These are phyloP conservation scores for Apomyelois bistriatella DNA, from an alignment of 2,888 invertebrate species.

Conservation along the genomic window DNA sequence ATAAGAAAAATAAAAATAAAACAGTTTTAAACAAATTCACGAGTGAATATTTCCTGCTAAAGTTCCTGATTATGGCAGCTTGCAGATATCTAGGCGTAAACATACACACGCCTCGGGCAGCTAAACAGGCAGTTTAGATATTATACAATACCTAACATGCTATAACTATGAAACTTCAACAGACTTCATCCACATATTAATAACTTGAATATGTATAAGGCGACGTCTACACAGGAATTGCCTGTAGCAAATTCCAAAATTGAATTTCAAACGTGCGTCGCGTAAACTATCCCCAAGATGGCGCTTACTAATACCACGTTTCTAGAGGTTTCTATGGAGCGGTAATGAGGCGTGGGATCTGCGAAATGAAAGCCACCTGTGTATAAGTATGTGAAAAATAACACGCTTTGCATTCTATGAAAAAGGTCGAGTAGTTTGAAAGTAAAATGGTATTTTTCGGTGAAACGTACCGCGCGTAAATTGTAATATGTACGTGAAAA, in stretches of 20 bases:
- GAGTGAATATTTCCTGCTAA: too few species aligned
- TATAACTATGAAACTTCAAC: neutral
- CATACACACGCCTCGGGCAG: too few species aligned
- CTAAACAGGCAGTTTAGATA: too few species aligned
- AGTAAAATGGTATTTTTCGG: neutral
- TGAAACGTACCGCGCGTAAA: slow-evolving; percentile 3
- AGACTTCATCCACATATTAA: slow-evolving; percentile 1
- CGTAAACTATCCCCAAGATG: slow-evolving; percentile 61
- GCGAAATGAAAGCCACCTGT: slow-evolving; percentile 27
- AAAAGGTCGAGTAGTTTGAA: neutral
- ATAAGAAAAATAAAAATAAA: too few species aligned
- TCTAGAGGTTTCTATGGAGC: slow-evolving; percentile 17
- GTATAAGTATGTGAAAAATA: neutral
- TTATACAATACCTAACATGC: neutral
- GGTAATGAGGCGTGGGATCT: slow-evolving; percentile 35
- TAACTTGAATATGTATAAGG: neutral
- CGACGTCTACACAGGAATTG: slow-evolving; percentile 9
- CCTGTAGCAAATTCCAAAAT: slow-evolving; percentile 35
- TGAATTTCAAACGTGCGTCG: slow-evolving; percentile 61
- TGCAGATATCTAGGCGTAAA: too few species aligned
- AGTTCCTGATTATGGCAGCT: too few species aligned
- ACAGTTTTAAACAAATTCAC: too few species aligned
- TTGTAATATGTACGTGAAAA: neutral
- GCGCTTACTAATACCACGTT: slow-evolving; percentile 25
- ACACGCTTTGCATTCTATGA: neutral